These are phyloP conservation scores for Triops longicaudatus DNA, from an alignment of 1,140 invertebrate genomes.

Conservation along the genomic window DNA sequence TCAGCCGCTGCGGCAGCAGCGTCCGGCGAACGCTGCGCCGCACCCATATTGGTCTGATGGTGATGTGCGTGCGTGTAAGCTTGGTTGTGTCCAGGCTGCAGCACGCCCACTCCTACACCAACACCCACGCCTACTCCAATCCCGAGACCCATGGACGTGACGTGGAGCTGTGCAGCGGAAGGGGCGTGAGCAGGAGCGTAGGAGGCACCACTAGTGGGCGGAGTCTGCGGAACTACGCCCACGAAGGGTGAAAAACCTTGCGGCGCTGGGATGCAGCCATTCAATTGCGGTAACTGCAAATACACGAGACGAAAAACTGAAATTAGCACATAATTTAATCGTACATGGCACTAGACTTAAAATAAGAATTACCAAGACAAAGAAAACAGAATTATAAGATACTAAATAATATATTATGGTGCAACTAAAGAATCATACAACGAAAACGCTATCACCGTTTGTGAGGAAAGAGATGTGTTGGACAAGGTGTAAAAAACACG, in stretches of 20 bases:
- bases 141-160: constrained; percentile 28
- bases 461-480: no score
- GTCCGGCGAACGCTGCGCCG: not conserved
- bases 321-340: no score
- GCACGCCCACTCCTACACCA: constrained; percentile 29
- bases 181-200: constrained; percentile 31
- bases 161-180: constrained; percentile 36
- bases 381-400: no score
- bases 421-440: no score
- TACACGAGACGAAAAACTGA: not conserved
- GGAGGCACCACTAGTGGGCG: not conserved
- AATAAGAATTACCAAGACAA: no score
- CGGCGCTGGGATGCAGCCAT: not conserved
- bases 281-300: not conserved
- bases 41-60: not conserved
- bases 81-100: constrained; percentile 22
- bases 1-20: constrained; percentile 28
- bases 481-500: no score
- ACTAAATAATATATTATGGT: no score
- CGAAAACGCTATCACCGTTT: no score
- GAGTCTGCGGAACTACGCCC: not conserved
- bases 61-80: constrained; percentile 22
- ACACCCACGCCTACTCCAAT: constrained; percentile 31
- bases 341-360: no score
- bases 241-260: not conserved